These are phyloP conservation scores for Parambassis ranga DNA, from an alignment of 2,797 vertebrate species.

Conservation along the genomic window DNA sequence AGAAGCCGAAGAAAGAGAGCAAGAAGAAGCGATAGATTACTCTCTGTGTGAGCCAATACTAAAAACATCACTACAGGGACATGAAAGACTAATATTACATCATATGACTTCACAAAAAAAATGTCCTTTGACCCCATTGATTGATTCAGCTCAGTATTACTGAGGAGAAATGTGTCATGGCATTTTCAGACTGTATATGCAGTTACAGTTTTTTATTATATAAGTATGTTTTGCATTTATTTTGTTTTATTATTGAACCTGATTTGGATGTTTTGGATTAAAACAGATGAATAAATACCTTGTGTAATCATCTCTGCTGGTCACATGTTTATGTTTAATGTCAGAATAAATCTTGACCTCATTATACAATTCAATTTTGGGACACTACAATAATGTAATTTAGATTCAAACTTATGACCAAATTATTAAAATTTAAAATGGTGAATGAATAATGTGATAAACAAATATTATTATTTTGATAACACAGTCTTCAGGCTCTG, in stretches of 20 bases:
- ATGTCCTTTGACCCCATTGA: not conserved
- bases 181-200: not conserved
- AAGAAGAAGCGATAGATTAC: conserved; percentile 82
- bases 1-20: conserved; percentile 85
- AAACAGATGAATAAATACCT: conserved; percentile 28
- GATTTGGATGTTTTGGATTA: conserved; percentile 13
- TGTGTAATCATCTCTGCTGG: not conserved
- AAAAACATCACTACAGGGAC: not conserved
- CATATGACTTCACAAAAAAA: not conserved
- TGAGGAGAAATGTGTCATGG: not conserved
- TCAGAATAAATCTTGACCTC: conserved; percentile 12
- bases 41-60: not conserved
- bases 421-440: no score
- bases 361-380: no score
- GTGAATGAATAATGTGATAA: no score
- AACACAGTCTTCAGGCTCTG: no score
- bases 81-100: conserved; percentile 6
- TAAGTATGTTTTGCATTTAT: not conserved
- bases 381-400: no score
- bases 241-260: not conserved
- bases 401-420: no score
- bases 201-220: not conserved
- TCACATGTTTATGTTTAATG: no score
- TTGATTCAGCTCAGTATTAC: not conserved
- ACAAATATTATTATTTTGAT: no score